Base-by-base conservation (phyloP, 2,797 vertebrate species). In the Aplochiton taeniatus region DNA sequence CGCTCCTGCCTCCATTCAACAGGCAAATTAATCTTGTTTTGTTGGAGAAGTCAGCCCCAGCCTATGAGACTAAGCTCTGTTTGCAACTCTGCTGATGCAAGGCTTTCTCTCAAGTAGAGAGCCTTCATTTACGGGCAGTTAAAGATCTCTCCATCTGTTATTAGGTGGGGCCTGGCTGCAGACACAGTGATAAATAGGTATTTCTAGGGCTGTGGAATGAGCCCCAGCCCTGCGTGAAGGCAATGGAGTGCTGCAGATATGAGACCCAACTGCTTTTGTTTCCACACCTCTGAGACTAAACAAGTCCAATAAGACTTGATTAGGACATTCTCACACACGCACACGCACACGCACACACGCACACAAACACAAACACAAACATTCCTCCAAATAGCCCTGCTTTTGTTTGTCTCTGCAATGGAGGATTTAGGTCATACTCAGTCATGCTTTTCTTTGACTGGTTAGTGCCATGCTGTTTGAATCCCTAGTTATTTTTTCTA, bases 21-120 rank as follows among this genome's bases (percentile, higher is more conserved):
- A 91, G 86, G 89, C 89, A 91, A 90, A 93, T 93, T 91, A 91
- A 93, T 93, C 89, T 92, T 91, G 87, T 84, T 92, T 92, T 92
- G 91, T 91, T 83, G 85, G 80, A 84, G 85, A 83, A 88, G 85
- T 89, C 82, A 83, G 83, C 88, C 84, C 80, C 82, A 83, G 84
- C 87, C 81, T 79, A 76, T 78, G 16, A 52, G 77, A 84, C 80
- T 73, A 79, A 77, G 79, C 86, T 78, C 50, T 69, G 78, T 74
- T 70, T 69, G 71, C 75, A 78, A 79, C 81, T 86, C 69, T 91
- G 90, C 90, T 92, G 90, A 92, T 84, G 85, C 87, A 86, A 85
- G 85, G 79, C 87, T 91, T 58, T 89, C 74, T 88, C 83, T 81
- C 60, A 77, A 89, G 82, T 90, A 88, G 78, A 68, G 71, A 83